Conservation (phyloP, 2,888 invertebrate species). For the Drosophila anomalata region DNA sequence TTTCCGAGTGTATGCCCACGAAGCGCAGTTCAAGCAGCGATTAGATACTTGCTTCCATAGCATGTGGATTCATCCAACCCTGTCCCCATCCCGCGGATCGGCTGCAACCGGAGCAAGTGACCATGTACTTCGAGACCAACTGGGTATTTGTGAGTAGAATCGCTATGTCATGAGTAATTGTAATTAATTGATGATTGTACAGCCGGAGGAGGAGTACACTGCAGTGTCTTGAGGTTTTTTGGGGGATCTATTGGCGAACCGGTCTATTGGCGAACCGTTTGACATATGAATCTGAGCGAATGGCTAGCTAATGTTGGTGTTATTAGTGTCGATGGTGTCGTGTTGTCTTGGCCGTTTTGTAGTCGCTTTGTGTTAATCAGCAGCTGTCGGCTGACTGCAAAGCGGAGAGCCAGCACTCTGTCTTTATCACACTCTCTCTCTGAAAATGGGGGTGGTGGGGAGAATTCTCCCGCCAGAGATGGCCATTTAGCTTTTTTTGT, state of each 20-base stretch:
- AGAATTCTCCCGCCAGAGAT: constrained; percentile 5
- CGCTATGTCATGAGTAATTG: constrained; percentile 33
- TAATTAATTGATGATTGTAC: constrained; percentile 24
- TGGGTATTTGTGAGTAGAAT: constrained; percentile 82
- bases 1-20: background rate
- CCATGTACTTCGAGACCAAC: constrained; percentile 80
- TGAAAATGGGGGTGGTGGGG: background rate
- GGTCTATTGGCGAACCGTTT: constrained; percentile 20
- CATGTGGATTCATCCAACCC: constrained; percentile 11
- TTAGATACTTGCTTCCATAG: constrained; percentile 21
- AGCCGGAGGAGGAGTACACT: constrained; percentile 19
- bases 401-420: constrained; percentile 19
- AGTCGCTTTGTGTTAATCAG: constrained; percentile 48
- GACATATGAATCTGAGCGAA: constrained; percentile 22
- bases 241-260: constrained; percentile 9
- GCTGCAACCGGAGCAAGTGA: constrained; percentile 14
- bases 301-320: background rate
- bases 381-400: constrained; percentile 44
- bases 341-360: constrained; percentile 15
- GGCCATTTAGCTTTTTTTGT: background rate
- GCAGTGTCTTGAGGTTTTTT: constrained; percentile 8
- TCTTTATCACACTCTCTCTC: constrained; percentile 4
- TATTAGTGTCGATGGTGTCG: background rate
- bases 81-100: background rate
- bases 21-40: constrained; percentile 19